Evolutionary conservation across 2,888 invertebrate genomes (phyloP), one percentile per base, ranked within the genome.

Genomic region (Xestobium rufovillosum): DNA sequence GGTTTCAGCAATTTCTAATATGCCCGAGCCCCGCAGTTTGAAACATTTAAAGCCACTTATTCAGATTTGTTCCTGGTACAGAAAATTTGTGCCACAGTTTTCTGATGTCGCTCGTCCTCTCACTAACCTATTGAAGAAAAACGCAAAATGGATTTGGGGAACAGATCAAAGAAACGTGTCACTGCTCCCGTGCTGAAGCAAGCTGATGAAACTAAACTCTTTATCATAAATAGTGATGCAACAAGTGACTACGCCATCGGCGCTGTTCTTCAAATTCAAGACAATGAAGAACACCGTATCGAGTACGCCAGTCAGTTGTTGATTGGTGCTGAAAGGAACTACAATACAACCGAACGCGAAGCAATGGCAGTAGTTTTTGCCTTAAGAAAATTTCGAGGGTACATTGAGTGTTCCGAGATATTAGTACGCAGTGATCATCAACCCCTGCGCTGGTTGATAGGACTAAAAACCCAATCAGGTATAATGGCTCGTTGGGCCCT

Each of bases 401-500:
- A 58, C 36, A 43, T 67, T 1, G 57, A 59, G 26, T 57, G 59
- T 1, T 15, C 50, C 3, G 34, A 48, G 1, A 59, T 66, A 17
- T 43, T 39, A 1, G 47, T 66, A 0, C 38, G 55, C 3, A 66
- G 61, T 0, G 68, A 67, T 36, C 67, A 67, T 33, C 55, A 60
- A 36, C 58, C 66, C 0, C 46, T 69, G 17, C 60, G 63, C 53
- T 68, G 62, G 60, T 40, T 68, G 4, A 39, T 58, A 39, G 46
- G 46, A 1, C 19, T 61, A 2, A 61, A 61, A 37, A 11, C 39
- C 48, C 57, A 58, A 1, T 49, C 54, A 6, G 61, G 61, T 6
- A 39, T 65, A 14, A 38, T 69, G 0, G 57, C 54, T 1, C 44
- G 65, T 19, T 69, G 66, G 67, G 59, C 57, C 1, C 26, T 67